Conservation (phyloP, 2,888 invertebrate genomes). For the Chloromyia formosa region DNA sequence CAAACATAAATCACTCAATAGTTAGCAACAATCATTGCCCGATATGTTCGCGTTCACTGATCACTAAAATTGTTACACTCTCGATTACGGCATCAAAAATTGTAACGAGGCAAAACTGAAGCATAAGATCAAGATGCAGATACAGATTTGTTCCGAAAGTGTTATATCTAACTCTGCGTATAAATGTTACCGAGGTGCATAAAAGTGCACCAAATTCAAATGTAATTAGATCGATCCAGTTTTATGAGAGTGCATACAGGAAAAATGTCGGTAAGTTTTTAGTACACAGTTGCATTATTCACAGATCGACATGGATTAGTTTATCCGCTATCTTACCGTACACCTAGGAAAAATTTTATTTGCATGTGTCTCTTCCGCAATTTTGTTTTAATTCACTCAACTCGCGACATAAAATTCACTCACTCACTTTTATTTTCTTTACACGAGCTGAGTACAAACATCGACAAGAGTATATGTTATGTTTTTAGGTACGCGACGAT, state of each 20-base stretch:
- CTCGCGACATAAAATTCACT: constrained; percentile 10
- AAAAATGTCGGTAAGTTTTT: neutral
- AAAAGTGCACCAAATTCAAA: neutral
- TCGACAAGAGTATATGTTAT: constrained; percentile 7
- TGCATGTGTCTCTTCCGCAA: constrained; percentile 34
- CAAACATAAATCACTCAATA: neutral
- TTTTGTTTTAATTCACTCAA: constrained; percentile 31
- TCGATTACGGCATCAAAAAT: constrained; percentile 20
- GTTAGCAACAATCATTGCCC: neutral
- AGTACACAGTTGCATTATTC: constrained; percentile 5
- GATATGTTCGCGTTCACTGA: constrained; percentile 3
- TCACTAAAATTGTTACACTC: constrained; percentile 16
- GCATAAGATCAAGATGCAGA: neutral
- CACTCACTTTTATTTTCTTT: constrained; percentile 21
- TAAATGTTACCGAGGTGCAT: neutral
- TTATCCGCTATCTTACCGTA: neutral
- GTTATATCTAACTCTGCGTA: neutral
- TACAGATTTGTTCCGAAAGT: neutral
- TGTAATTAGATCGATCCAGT: neutral
- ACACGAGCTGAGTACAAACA: neutral
- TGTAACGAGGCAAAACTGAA: neutral
- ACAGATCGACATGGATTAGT: neutral
- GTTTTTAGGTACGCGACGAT: neutral
- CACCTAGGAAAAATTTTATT: constrained; percentile 12
- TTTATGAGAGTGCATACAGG: neutral